These are phyloP conservation scores for Beris chalybata DNA, from an alignment of 2,888 invertebrate species.

Conservation along the genomic window DNA sequence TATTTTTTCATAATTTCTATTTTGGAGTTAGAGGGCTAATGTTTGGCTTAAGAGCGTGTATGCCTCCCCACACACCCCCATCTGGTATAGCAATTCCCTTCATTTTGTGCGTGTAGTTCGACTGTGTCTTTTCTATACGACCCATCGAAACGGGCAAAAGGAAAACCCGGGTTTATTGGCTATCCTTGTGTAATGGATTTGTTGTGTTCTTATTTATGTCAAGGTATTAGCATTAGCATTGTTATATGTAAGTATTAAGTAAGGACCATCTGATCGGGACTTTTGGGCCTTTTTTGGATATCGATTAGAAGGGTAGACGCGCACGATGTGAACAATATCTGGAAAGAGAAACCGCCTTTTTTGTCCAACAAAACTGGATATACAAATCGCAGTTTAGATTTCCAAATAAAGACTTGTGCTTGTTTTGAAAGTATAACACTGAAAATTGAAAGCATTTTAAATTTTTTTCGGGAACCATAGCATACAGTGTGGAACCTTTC, in stretches of 20 bases:
- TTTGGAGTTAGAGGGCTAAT: slow-evolving; percentile 36
- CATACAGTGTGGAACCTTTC: no score
- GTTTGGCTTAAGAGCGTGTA: slow-evolving; percentile 34
- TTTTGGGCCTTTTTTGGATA: slow-evolving; percentile 25
- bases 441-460: no score
- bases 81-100: background rate
- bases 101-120: background rate
- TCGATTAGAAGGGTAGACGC: slow-evolving; percentile 5
- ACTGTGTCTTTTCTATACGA: background rate
- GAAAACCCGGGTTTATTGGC: slow-evolving; percentile 25
- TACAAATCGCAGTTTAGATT: no score
- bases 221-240: slow-evolving; percentile 34
- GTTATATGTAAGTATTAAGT: slow-evolving; percentile 19
- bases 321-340: no score
- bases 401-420: no score
- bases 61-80: background rate
- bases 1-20: slow-evolving; percentile 34
- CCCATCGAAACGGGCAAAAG: background rate
- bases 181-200: slow-evolving; percentile 39
- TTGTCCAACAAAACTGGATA: no score
- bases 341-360: no score
- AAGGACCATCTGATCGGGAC: slow-evolving; percentile 30
- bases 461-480: no score
- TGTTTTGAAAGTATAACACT: no score
- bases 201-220: slow-evolving; percentile 38